Conservation (phyloP, 2,113 vertebrate species). For the Ctenomys sociabilis region DNA sequence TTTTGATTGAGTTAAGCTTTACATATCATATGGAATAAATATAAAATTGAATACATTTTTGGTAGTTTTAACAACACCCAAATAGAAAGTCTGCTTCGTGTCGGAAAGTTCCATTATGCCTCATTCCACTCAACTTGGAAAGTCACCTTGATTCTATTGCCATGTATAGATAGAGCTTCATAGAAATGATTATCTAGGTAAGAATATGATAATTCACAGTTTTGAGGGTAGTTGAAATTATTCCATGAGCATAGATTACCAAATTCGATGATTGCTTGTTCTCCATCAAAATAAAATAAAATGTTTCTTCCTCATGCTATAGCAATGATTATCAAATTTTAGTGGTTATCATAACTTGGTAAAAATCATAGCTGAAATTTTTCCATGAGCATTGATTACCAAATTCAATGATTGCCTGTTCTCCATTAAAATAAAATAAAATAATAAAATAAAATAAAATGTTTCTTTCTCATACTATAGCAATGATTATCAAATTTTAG, state of each 20-base stretch:
- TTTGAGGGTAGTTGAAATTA: not conserved
- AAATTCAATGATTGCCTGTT: not conserved
- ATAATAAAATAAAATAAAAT: too few species aligned
- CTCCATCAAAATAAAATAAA: constrained; percentile 43
- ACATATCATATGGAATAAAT: not conserved
- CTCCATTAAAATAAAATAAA: constrained; percentile 49
- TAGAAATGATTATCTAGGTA: not conserved
- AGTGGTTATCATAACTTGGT: not conserved
- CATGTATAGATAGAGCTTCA: not conserved
- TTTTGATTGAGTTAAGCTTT: constrained; percentile 12
- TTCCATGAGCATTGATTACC: not conserved
- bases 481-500: not conserved
- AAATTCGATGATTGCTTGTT: not conserved
- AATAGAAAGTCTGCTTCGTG: not conserved
- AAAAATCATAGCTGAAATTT: not conserved
- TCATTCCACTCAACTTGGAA: not conserved
- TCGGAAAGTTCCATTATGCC: not conserved
- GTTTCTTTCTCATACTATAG: not conserved
- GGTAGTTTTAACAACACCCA: not conserved
- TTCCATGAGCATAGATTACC: not conserved
- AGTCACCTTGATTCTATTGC: not conserved
- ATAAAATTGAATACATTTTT: not conserved
- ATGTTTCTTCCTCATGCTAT: not conserved
- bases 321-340: not conserved
- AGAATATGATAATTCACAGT: not conserved